A percentile compares a stretch with the other conserved stretches of the same genome.
Evolutionary conservation across 2,888 invertebrate species (phyloP).

Genomic region (Heliconius aoede): DNA sequence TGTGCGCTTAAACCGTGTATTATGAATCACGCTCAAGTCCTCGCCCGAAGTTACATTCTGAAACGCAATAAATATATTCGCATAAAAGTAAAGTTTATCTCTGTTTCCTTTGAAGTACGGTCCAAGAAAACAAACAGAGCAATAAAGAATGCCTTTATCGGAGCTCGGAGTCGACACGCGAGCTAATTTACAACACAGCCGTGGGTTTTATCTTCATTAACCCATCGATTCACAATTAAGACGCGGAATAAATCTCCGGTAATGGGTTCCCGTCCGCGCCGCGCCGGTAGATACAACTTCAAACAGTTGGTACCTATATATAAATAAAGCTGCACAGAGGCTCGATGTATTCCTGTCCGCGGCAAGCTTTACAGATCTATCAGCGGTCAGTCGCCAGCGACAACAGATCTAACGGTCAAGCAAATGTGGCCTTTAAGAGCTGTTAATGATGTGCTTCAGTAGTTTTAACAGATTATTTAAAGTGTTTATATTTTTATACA

Average conservation of each 20-base stretch:
- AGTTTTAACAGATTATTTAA: constrained; percentile 13
- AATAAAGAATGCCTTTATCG: constrained; percentile 83
- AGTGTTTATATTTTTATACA: background rate
- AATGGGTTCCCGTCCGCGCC: constrained; percentile 82
- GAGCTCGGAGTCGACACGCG: constrained; percentile 83
- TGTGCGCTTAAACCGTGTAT: constrained; percentile 52
- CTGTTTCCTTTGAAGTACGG: constrained; percentile 80
- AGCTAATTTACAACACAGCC: constrained; percentile 84
- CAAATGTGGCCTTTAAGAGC: constrained; percentile 65
- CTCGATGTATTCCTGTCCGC: constrained; percentile 84
- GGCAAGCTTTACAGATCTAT: constrained; percentile 83
- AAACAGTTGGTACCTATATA: constrained; percentile 81
- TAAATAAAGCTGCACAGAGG: constrained; percentile 84
- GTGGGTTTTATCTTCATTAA: constrained; percentile 84
- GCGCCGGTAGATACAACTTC: constrained; percentile 81
- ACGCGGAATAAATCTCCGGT: constrained; percentile 83
- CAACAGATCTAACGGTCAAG: constrained; percentile 57
- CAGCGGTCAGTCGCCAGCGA: constrained; percentile 65
- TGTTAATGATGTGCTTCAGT: constrained; percentile 8
- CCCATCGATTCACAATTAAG: constrained; percentile 85
- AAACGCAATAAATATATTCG: constrained; percentile 75
- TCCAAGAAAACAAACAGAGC: constrained; percentile 82
- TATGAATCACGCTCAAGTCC: constrained; percentile 52
- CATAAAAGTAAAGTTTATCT: constrained; percentile 81
- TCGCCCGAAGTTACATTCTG: constrained; percentile 55